phyloP scores from a whole-genome alignment of 2,113 vertebrate species.

The Heterochromis multidens region DNA sequence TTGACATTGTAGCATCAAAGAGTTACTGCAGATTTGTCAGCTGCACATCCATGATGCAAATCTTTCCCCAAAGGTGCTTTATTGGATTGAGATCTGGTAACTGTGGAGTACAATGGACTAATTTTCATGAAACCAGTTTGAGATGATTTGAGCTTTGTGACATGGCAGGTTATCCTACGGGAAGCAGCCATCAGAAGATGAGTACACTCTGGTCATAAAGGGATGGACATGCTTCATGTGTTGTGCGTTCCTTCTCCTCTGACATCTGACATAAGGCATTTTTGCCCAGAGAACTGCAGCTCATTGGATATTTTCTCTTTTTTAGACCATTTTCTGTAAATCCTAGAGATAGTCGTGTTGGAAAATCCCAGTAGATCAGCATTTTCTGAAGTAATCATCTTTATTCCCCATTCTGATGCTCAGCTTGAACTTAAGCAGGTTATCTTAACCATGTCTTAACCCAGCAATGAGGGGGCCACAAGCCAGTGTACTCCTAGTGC shows the following conservation, averaged over 20 bases:
- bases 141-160: neutral
- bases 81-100: too few relatives aligned
- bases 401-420: neutral
- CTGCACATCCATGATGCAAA: too few relatives aligned
- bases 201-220: neutral
- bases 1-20: neutral
- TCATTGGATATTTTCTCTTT: neutral
- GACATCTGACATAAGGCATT: neutral
- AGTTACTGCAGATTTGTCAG: neutral
- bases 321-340: neutral
- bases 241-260: neutral
- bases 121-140: neutral
- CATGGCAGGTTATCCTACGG: neutral
- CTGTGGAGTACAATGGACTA: too few relatives aligned
- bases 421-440: neutral
- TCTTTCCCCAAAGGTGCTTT: too few relatives aligned
- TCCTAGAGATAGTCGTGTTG: accelerated
- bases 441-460: neutral
- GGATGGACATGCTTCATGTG: neutral
- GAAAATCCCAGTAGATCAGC: neutral
- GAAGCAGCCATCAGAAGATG: neutral
- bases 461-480: too few relatives aligned
- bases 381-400: neutral
- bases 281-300: neutral
- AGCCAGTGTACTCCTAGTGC: neutral